These are phyloP conservation scores for Eupithecia abbreviata DNA, from an alignment of 2,888 invertebrate genomes.

Conservation along the genomic window DNA sequence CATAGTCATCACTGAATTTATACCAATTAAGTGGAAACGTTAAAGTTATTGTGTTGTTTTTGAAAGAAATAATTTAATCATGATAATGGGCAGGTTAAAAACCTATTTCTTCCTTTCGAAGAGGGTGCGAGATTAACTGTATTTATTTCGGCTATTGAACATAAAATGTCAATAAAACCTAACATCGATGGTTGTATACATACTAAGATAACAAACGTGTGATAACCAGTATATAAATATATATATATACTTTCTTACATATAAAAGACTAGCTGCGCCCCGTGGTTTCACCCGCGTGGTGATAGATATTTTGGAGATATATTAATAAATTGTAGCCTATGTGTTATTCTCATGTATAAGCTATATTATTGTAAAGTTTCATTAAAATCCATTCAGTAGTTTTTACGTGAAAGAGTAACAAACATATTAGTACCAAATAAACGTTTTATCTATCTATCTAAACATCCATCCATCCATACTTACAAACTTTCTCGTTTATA, in stretches of 20 bases:
- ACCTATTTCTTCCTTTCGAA: neutral
- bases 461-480: too few species aligned
- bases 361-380: too few species aligned
- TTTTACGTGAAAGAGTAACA: too few species aligned
- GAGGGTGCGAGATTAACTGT: neutral
- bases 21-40: constrained; percentile 26
- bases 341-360: too few species aligned
- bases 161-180: constrained; percentile 9
- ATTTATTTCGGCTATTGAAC: neutral
- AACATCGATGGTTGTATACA: neutral
- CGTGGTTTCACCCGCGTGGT: too few species aligned
- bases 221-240: neutral
- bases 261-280: neutral
- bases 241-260: neutral
- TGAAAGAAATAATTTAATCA: neutral
- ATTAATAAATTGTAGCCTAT: too few species aligned
- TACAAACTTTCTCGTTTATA: too few species aligned
- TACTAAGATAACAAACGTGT: neutral
- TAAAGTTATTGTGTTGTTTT: constrained; percentile 20
- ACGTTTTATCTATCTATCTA: too few species aligned
- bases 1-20: neutral
- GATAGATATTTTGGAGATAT: too few species aligned
- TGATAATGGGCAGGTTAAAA: neutral
- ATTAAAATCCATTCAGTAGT: too few species aligned
- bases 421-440: too few species aligned